Conservation (phyloP, 2,113 vertebrate genomes). For the Terrapene triunguis region DNA sequence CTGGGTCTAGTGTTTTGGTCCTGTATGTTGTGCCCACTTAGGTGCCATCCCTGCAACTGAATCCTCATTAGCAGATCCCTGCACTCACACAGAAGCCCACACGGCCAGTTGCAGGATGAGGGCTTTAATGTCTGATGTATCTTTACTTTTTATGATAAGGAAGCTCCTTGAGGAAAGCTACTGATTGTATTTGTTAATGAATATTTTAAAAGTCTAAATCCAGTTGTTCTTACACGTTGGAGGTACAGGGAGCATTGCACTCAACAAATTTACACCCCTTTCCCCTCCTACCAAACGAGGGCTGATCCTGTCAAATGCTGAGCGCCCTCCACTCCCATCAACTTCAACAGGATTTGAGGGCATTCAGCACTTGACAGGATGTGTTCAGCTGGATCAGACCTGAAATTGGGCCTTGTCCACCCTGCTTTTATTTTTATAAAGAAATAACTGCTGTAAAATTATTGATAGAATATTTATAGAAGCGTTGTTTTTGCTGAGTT, state of each 20-base stretch:
- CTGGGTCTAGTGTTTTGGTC: neutral
- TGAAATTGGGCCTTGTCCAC: neutral
- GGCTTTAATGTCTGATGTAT: too few relatives aligned
- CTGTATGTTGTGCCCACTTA: neutral
- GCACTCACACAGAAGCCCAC: too few relatives aligned
- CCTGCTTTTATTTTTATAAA: conserved; percentile 13
- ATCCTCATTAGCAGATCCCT: neutral
- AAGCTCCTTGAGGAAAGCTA: too few relatives aligned
- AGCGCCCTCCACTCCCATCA: neutral
- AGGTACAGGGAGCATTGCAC: conserved; percentile 23
- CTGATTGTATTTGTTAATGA: neutral
- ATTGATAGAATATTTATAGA: neutral
- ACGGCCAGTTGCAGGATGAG: too few relatives aligned
- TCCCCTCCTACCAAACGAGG: conserved; percentile 12
- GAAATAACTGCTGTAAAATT: neutral
- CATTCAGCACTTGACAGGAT: neutral
- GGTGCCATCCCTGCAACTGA: neutral
- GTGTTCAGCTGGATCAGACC: conserved; percentile 11
- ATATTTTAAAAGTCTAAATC: conserved; percentile 20
- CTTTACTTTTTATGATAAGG: too few relatives aligned
- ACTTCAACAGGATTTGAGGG: neutral
- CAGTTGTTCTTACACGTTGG: conserved; percentile 18
- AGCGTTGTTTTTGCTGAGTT: neutral
- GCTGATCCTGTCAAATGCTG: neutral
- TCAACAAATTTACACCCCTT: conserved; percentile 35